Base-by-base conservation (phyloP, 2,888 invertebrate genomes). In the Hybos culiciformis region DNA sequence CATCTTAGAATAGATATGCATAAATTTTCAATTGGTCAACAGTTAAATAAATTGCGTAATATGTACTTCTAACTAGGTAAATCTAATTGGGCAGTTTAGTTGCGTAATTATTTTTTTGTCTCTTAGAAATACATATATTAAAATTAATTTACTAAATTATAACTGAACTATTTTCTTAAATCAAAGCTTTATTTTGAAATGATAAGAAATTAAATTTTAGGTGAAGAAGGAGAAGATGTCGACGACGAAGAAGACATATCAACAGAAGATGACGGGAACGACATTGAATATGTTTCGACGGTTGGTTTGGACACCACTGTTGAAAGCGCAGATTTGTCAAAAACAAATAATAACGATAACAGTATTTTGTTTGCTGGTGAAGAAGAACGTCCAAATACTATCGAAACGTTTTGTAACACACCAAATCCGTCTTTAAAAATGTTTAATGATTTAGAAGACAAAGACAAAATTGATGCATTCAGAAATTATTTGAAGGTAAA, bases 191-290 rank as follows among this genome's bases (percentile, higher is more conserved):
- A n/a, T n/a, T n/a, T n/a, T n/a, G n/a, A n/a, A n/a, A 29, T 12
- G n/a, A 29, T 29, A 4, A 29, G 12, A 29, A 29, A 29, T 12
- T 29, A 29, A 29, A 6, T n/a, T 29, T 29, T n/a, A 12, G 45
- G 48, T 26, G 42, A 33, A 15, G 42, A 38, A 11, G 50, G 45
- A 14, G 44, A 42, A 7, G 51, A 50, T 5, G 52, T 49, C 7
- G 58, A 55, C 4, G 54, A 69, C 48, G 67, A 59, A 56, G 68
- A 70, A 32, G 40, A 38, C 11, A 44, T 60, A 2, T 56, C 56
- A 26, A 61, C 57, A 6, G 73, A 74, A 57, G 61, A 70, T 18
- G 63, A 53, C 0, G 61, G 58, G 19, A 62, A 60, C 36, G 57
- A 59, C 7, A 59, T 58, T 9, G 56, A 56, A 23, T 37, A 42